Percentiles rank a stretch among this genome's conserved stretches.
Evolutionary conservation across 1,140 invertebrate genomes (phyloP).

Genomic region (Eubasilissa regina): DNA sequence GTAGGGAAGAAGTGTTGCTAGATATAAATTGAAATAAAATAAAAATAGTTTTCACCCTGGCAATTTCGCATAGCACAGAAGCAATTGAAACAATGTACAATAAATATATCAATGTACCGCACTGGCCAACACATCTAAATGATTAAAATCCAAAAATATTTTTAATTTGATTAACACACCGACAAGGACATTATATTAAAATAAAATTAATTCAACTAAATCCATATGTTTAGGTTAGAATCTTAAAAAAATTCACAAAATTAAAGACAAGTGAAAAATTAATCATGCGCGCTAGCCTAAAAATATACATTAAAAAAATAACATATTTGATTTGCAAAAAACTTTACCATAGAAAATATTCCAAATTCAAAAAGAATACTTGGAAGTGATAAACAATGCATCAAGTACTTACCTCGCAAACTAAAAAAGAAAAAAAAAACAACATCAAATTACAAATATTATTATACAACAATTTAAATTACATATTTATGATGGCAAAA

Average conservation of each 20-base stretch:
- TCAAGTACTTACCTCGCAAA: constrained; percentile 9
- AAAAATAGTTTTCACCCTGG: no score
- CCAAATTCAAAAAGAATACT: constrained; percentile 23
- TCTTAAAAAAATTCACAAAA: not conserved
- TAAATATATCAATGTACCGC: no score
- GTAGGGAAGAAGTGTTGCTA: no score
- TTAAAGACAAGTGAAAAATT: not conserved
- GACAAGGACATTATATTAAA: no score
- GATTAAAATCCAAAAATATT: not conserved
- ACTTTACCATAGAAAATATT: constrained; percentile 21
- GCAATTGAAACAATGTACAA: no score
- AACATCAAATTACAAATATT: not conserved
- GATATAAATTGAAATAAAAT: no score
- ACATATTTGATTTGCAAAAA: constrained; percentile 28
- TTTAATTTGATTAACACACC: not conserved
- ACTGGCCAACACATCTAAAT: not conserved
- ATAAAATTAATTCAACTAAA: no score
- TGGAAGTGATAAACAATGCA: not conserved
- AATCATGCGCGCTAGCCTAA: not conserved
- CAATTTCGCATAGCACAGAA: no score
- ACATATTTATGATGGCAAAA: constrained; percentile 15
- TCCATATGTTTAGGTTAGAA: not conserved
- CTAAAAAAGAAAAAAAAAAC: not conserved
- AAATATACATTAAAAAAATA: not conserved
- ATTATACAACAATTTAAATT: constrained; percentile 10